Conservation (phyloP, 2,113 vertebrate genomes). For the Paracanthobrama guichenoti region DNA sequence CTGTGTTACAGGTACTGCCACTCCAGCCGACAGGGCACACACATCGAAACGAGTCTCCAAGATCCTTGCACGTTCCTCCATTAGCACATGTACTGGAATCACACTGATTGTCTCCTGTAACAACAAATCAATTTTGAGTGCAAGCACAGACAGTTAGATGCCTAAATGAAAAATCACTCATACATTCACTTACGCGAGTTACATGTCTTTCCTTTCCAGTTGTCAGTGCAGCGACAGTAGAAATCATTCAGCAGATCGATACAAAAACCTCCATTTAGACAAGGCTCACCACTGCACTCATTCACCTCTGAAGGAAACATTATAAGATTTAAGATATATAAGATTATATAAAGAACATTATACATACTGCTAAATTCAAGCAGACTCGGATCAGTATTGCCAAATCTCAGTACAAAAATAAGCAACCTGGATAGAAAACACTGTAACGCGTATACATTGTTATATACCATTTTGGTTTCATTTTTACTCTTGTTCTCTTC, state of each 20-base stretch:
- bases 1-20: slow-evolving; percentile 88
- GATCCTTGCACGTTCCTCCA: slow-evolving; percentile 90
- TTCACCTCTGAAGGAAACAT: slow-evolving; percentile 80
- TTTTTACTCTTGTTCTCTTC: too few species aligned
- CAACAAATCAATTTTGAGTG: slow-evolving; percentile 32
- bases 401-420: not conserved
- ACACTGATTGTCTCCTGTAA: slow-evolving; percentile 89
- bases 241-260: slow-evolving; percentile 90
- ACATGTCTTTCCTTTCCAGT: slow-evolving; percentile 97
- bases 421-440: not conserved
- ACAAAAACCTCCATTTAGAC: slow-evolving; percentile 88
- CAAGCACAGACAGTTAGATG: not conserved
- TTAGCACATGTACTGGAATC: slow-evolving; percentile 90
- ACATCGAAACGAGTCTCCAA: slow-evolving; percentile 88
- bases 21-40: slow-evolving; percentile 86
- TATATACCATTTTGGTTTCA: too few species aligned
- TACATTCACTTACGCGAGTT: slow-evolving; percentile 83
- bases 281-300: slow-evolving; percentile 87
- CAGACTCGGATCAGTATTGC: not conserved
- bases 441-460: too few species aligned
- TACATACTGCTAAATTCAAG: not conserved
- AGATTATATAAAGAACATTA: too few species aligned
- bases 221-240: slow-evolving; percentile 86
- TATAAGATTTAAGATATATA: not conserved
- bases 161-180: slow-evolving; percentile 15